These are phyloP conservation scores for Cyanistes caeruleus DNA, from an alignment of 2,113 vertebrate genomes.

Conservation along the genomic window DNA sequence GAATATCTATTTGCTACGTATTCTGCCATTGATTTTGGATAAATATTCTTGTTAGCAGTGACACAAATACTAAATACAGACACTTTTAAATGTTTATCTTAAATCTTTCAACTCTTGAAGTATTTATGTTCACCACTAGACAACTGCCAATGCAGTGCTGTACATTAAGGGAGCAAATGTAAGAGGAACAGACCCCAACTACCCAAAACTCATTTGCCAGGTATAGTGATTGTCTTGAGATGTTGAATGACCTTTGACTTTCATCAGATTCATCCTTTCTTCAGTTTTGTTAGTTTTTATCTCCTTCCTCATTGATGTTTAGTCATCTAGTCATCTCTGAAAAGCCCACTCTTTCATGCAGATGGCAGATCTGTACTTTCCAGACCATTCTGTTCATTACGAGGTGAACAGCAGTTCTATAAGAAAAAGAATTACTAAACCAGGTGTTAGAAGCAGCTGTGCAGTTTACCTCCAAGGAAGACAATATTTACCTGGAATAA, in stretches of 20 bases:
- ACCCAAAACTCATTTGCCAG: not conserved
- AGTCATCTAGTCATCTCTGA: not conserved
- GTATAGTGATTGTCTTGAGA: not conserved
- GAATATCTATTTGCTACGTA: not conserved
- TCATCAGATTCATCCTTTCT: not conserved
- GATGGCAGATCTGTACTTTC: not conserved
- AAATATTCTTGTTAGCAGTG: not conserved
- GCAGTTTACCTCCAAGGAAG: not conserved
- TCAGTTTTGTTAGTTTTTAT: not conserved
- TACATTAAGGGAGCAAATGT: not conserved
- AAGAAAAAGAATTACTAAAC: not conserved
- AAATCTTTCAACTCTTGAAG: not conserved
- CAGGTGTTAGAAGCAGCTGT: not conserved
- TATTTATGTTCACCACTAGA: not conserved
- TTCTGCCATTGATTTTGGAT: not conserved
- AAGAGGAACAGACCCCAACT: not conserved
- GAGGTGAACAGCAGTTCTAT: not conserved
- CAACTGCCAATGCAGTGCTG: not conserved
- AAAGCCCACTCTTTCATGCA: not conserved
- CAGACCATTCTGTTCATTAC: not conserved
- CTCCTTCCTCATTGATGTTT: not conserved
- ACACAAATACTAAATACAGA: not conserved
- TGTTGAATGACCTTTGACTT: not conserved
- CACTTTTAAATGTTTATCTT: not conserved
- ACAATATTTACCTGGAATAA: not conserved